phyloP scores from a whole-genome alignment of 1,140 invertebrate genomes.

The Brachystomella parvula region DNA sequence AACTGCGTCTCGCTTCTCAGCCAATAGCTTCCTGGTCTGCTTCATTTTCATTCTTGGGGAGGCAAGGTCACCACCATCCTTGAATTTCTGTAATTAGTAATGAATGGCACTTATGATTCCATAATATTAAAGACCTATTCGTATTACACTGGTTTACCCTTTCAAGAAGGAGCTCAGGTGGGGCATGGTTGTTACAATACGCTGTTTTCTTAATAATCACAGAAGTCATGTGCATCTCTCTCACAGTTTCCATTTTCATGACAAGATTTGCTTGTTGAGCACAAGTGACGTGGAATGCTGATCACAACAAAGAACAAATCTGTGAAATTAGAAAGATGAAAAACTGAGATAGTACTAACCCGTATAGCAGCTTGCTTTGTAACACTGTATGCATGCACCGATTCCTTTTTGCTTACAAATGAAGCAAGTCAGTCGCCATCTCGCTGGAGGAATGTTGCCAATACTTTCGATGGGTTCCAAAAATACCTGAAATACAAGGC shows the following conservation, averaged over 20 bases:
- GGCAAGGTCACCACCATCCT: slow-evolving; percentile 15
- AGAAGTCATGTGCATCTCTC: slow-evolving; percentile 54
- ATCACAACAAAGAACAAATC: slow-evolving; percentile 16
- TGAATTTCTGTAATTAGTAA: slow-evolving; percentile 47
- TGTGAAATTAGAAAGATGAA: slow-evolving; percentile 13
- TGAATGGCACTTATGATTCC: too few relatives aligned
- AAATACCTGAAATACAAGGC: slow-evolving; percentile 54
- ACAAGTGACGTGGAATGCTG: slow-evolving; percentile 95
- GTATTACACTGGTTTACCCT: neutral
- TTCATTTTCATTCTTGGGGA: slow-evolving; percentile 56
- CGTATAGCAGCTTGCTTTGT: slow-evolving; percentile 89
- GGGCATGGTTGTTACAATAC: slow-evolving; percentile 89
- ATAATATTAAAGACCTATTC: neutral
- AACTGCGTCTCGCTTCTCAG: slow-evolving; percentile 76
- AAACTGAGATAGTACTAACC: slow-evolving; percentile 33
- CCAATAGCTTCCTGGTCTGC: slow-evolving; percentile 66
- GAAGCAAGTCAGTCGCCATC: slow-evolving; percentile 92
- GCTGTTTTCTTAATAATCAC: slow-evolving; percentile 86
- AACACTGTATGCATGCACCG: slow-evolving; percentile 97
- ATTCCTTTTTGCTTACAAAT: slow-evolving; percentile 89
- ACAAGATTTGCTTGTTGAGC: slow-evolving; percentile 88
- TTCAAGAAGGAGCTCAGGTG: slow-evolving; percentile 51
- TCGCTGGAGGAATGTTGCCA: slow-evolving; percentile 85
- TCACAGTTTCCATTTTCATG: slow-evolving; percentile 93
- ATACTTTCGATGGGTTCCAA: slow-evolving; percentile 95